These are phyloP conservation scores for Avahi laniger DNA, from an alignment of 2,797 vertebrate species.

Conservation along the genomic window DNA sequence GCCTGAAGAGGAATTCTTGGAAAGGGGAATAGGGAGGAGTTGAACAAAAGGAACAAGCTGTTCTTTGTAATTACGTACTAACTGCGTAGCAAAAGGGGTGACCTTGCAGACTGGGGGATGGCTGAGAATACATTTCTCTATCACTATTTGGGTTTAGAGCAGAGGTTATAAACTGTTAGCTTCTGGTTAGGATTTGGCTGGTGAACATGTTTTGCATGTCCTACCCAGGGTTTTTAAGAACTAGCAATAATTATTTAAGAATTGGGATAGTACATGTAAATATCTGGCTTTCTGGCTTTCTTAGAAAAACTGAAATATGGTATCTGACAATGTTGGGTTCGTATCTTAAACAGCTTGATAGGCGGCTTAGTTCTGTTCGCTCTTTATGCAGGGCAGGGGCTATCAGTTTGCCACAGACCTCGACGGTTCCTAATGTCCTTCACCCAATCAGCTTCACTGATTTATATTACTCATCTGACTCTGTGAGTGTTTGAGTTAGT, in stretches of 20 bases:
- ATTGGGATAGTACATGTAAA: not conserved
- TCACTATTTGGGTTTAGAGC: constrained; percentile 38
- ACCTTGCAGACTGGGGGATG: not conserved
- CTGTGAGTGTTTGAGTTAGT: not conserved
- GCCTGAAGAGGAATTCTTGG: not conserved
- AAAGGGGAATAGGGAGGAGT: not conserved
- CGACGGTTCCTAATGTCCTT: not conserved
- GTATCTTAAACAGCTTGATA: not conserved
- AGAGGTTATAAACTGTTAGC: constrained; percentile 29
- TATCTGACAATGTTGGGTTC: not conserved
- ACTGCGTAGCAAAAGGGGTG: not conserved
- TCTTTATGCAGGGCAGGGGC: not conserved
- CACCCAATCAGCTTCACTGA: not conserved
- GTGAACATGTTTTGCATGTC: not conserved
- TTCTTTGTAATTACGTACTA: constrained; percentile 38
- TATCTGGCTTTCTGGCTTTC: not conserved
- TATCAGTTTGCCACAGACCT: not conserved
- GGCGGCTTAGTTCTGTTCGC: not conserved
- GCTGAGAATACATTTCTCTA: constrained; percentile 1
- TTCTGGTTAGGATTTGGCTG: not conserved
- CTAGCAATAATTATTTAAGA: constrained; percentile 37
- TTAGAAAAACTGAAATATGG: not conserved
- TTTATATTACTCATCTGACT: not conserved
- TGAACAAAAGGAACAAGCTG: constrained; percentile 20
- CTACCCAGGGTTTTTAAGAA: not conserved